phyloP scores from a whole-genome alignment of 2,888 invertebrate genomes.

The Neocrepidodera transversa region DNA sequence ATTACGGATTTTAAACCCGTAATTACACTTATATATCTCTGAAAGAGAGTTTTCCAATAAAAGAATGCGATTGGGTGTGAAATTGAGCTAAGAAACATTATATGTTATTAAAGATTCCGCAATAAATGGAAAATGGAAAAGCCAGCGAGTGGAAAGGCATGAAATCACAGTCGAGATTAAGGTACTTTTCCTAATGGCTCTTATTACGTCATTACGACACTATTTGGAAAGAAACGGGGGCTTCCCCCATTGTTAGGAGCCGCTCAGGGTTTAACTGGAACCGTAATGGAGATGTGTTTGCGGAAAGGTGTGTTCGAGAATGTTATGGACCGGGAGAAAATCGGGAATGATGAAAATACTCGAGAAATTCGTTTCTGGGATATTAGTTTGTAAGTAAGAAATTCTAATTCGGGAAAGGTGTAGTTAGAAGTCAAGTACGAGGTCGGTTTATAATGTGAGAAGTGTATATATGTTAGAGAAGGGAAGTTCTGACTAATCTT shows the following conservation, averaged over 20 bases:
- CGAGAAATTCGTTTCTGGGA: too few species aligned
- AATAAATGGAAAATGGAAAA: slow-evolving; percentile 29
- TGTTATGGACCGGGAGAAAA: slow-evolving; percentile 1
- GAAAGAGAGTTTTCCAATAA: slow-evolving; percentile 15
- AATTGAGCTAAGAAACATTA: slow-evolving; percentile 34
- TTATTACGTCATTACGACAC: slow-evolving; percentile 42
- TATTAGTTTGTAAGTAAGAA: too few species aligned
- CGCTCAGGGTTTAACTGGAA: slow-evolving; percentile 15
- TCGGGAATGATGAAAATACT: background rate
- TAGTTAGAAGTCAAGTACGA: too few species aligned
- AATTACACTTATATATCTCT: slow-evolving; percentile 1
- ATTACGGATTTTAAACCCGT: background rate
- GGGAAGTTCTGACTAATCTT: too few species aligned
- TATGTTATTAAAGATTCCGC: slow-evolving; percentile 35
- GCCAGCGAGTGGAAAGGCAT: slow-evolving; percentile 33
- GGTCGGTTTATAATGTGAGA: too few species aligned
- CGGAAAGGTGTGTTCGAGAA: slow-evolving; percentile 18
- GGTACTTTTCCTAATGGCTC: slow-evolving; percentile 39
- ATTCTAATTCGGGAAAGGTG: too few species aligned
- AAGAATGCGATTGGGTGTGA: slow-evolving; percentile 30
- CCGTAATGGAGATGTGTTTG: slow-evolving; percentile 26
- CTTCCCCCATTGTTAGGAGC: slow-evolving; percentile 35
- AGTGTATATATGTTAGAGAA: too few species aligned
- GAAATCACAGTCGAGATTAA: slow-evolving; percentile 41
- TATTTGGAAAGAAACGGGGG: slow-evolving; percentile 38